phyloP scores from a whole-genome alignment of 2,113 vertebrate genomes.

The Danionella cerebrum region DNA sequence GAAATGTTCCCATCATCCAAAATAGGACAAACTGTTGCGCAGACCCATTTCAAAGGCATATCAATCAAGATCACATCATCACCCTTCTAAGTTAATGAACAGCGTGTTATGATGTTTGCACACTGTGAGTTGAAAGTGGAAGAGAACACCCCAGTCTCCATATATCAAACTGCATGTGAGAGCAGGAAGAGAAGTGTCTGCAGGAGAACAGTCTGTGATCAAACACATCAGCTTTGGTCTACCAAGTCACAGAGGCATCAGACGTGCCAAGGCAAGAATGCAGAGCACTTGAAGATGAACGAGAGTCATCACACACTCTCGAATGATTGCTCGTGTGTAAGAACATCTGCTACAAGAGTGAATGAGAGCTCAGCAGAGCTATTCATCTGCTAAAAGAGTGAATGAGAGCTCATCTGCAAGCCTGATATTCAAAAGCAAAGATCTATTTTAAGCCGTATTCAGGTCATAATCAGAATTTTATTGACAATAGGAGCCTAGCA shows the following conservation, averaged over 20 bases:
- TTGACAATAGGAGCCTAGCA: neutral
- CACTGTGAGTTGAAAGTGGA: neutral
- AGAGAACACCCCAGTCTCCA: neutral
- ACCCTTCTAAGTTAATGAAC: neutral
- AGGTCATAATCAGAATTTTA: conserved; percentile 1
- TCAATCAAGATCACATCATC: no score
- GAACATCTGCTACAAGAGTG: neutral
- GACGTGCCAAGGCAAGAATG: neutral
- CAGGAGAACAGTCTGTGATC: neutral
- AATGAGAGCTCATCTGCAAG: neutral
- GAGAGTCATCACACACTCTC: neutral
- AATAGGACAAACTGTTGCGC: no score
- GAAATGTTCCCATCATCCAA: no score
- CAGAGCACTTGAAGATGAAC: neutral
- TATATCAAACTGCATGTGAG: neutral
- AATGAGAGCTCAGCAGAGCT: neutral
- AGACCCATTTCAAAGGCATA: no score
- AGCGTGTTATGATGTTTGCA: neutral
- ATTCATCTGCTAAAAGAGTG: neutral
- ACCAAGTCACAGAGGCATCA: neutral
- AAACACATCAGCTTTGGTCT: neutral
- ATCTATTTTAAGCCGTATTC: neutral
- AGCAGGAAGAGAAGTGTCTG: neutral
- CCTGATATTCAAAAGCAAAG: neutral
- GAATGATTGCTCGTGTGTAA: neutral